Conservation (phyloP, 1,140 invertebrate genomes). For the Megathymus violae region DNA sequence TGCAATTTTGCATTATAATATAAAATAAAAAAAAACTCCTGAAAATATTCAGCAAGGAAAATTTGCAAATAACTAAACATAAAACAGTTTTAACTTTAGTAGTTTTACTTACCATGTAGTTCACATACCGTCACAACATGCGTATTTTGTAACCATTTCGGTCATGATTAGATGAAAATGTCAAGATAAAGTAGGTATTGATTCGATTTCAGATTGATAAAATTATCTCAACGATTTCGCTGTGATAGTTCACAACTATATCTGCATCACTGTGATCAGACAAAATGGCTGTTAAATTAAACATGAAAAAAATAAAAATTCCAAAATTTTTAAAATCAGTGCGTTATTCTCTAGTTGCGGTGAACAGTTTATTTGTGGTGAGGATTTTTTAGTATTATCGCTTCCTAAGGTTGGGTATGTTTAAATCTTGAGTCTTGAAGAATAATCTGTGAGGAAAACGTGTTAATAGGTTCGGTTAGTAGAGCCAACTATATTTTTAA, state of each 20-base stretch:
- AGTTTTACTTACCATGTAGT: too few species aligned
- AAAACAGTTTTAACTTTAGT: too few species aligned
- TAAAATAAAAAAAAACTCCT: too few species aligned
- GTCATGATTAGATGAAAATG: slow-evolving; percentile 63
- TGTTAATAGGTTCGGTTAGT: too few species aligned
- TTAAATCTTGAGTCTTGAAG: too few species aligned
- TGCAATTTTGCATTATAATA: too few species aligned
- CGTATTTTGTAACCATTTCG: slow-evolving; percentile 44
- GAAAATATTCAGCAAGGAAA: too few species aligned
- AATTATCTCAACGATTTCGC: slow-evolving; percentile 47
- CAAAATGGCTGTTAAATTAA: slow-evolving; percentile 29
- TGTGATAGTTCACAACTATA: slow-evolving; percentile 49
- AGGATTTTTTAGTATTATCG: too few species aligned
- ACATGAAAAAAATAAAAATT: slow-evolving; percentile 49
- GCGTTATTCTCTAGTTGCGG: slow-evolving; percentile 58
- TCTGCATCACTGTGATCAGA: slow-evolving; percentile 39
- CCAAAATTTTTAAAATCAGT: slow-evolving; percentile 71
- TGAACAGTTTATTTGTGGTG: slow-evolving; percentile 71
- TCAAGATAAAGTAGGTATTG: slow-evolving; percentile 77
- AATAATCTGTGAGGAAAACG: too few species aligned
- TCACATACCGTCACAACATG: slow-evolving; percentile 30
- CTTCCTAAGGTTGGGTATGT: too few species aligned
- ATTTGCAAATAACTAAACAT: too few species aligned
- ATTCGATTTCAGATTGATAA: slow-evolving; percentile 59
- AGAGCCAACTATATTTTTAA: too few species aligned